Evolutionary conservation across 2,888 invertebrate species (phyloP).

Genomic region (Trichogramma evanescens): DNA sequence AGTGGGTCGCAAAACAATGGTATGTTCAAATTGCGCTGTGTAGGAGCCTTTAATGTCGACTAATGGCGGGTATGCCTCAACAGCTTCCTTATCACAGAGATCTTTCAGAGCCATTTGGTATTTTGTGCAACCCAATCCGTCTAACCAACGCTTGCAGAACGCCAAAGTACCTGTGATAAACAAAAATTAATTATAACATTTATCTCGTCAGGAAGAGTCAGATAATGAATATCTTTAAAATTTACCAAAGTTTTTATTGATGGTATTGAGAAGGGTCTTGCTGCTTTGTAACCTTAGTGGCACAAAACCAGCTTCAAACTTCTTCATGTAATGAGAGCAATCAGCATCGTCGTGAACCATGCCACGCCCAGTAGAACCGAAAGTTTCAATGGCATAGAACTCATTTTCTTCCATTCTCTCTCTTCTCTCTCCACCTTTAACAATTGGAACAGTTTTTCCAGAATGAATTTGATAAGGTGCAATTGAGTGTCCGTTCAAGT

Average conservation of each 20-base stretch:
- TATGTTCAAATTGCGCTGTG: constrained; percentile 99
- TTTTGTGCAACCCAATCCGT: constrained; percentile 91
- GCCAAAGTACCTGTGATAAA: constrained; percentile 65
- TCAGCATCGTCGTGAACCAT: constrained; percentile 98
- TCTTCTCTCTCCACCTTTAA: constrained; percentile 95
- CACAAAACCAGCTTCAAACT: constrained; percentile 87
- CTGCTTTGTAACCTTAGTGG: constrained; percentile 88
- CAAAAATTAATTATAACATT: no score
- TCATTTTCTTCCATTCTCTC: constrained; percentile 96
- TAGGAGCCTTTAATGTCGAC: constrained; percentile 96
- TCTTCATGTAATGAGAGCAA: constrained; percentile 99
- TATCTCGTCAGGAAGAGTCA: no score
- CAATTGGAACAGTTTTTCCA: constrained; percentile 98
- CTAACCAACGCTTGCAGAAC: constrained; percentile 98
- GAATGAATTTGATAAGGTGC: constrained; percentile 95
- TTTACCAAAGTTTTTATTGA: constrained; percentile 89
- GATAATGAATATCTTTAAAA: not conserved
- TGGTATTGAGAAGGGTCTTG: constrained; percentile 81
- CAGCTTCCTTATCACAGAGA: constrained; percentile 92
- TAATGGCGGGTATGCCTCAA: constrained; percentile 97
- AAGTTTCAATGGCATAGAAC: constrained; percentile 98
- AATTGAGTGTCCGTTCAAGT: constrained; percentile 98
- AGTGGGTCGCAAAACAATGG: constrained; percentile 91
- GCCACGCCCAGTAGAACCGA: constrained; percentile 93
- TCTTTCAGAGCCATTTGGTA: constrained; percentile 98